Conservation (phyloP, 2,888 invertebrate species). For the Hyles lineata region DNA sequence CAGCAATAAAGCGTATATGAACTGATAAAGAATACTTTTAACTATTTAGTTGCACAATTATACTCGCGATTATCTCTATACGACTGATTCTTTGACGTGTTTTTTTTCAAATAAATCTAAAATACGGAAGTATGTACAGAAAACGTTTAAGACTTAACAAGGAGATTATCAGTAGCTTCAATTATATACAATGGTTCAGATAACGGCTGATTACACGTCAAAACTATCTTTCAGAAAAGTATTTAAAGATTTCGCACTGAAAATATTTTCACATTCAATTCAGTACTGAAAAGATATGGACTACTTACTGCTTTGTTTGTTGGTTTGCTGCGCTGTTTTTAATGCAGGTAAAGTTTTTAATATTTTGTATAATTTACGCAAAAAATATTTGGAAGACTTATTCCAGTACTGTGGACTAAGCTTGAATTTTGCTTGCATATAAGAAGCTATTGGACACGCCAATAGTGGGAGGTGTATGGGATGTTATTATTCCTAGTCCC, state of each 20-base stretch:
- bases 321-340: constrained; percentile 36
- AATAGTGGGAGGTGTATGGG: no score
- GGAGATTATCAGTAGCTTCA: constrained; percentile 46
- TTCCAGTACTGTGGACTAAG: no score
- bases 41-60: not conserved
- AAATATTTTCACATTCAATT: constrained; percentile 41
- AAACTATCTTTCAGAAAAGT: constrained; percentile 40
- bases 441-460: no score
- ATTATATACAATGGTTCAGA: constrained; percentile 45
- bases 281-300: constrained; percentile 42
- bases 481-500: no score
- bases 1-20: not conserved
- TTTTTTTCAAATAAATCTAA: not conserved
- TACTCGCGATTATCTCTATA: not conserved
- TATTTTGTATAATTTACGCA: not conserved
- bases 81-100: not conserved
- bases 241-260: constrained; percentile 47
- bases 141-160: constrained; percentile 10
- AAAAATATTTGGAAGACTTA: not conserved
- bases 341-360: constrained; percentile 41
- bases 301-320: constrained; percentile 38
- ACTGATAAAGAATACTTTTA: not conserved
- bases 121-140: not conserved
- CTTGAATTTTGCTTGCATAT: no score
- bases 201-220: constrained; percentile 33